Conservation (phyloP, 2,888 invertebrate species). For the Eupsilia transversa region DNA sequence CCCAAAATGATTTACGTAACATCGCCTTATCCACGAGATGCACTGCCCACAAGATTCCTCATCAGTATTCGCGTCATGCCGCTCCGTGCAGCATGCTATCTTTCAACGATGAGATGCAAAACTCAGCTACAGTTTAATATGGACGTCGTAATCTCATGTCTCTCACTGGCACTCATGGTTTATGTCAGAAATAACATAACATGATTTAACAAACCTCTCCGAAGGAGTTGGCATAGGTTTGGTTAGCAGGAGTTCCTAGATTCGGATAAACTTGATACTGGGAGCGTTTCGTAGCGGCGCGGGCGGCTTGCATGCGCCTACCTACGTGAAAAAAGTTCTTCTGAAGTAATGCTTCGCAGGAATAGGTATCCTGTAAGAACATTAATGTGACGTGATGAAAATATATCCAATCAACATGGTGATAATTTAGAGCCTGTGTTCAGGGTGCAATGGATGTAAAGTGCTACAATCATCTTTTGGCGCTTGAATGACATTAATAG, state of each 20-base stretch:
- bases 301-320: background rate
- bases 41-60: background rate
- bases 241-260: too few relatives aligned
- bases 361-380: background rate
- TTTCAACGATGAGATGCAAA: slow-evolving; percentile 28
- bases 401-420: background rate
- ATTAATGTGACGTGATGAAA: background rate
- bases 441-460: background rate
- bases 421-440: background rate
- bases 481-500: too few relatives aligned
- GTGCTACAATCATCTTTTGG: too few relatives aligned
- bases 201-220: too few relatives aligned
- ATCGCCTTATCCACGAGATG: background rate
- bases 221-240: too few relatives aligned
- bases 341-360: background rate
- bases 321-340: background rate
- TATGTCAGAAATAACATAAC: background rate
- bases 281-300: background rate
- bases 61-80: slow-evolving; percentile 28
- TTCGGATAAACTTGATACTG: background rate
- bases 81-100: background rate
- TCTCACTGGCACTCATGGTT: background rate
- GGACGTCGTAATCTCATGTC: background rate
- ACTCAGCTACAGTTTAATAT: slow-evolving; percentile 16
- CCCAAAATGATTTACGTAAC: too few relatives aligned